Evolutionary conservation across 2,888 invertebrate species (phyloP), one percentile per base, ranked within the genome.

Genomic region (Pammene aurita): DNA sequence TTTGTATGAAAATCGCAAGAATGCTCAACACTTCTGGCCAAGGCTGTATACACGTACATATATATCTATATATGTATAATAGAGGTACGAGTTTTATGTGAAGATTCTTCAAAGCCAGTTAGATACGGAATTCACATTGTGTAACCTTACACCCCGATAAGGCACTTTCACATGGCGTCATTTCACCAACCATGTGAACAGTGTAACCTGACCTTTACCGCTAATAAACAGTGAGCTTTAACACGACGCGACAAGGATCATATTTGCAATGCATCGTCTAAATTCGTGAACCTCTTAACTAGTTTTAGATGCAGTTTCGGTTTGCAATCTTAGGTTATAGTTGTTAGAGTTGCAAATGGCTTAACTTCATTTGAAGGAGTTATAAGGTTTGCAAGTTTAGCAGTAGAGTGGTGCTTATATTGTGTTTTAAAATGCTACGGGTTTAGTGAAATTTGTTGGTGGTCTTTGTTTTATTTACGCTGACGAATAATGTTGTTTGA

Each of bases 111-210:
- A 62, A 62, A 62, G 62, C 50, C 16, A 44, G 34, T 55, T 55
- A 63, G 63, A 54, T 58, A 62, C 46, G 61, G 42, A 38, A 56
- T 62, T 50, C 63, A 35, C 52, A 68, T 67, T 67, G 63, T 62
- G 58, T 46, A 46, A 54, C 34, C 50, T 0, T 73, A 77, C 72
- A 74, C 72, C 66, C 71, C 76, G 82, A 82, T 81, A 71, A 67
- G 67, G 44, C 63, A 62, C 62, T 52, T 71, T 71, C 70, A 71
- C 70, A 71, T 71, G 55, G 67, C 70, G 48, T 70, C 70, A 66
- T 71, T 70, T 67, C 57, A 52, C 42, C 57, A 58, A 52, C 70
- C 67, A 63, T 58, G 70, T 54, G 67, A 71, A 70, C 56, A 10
- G 66, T 65, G 66, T 50, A 70, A 66, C 52, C 26, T 14, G 62